Evolutionary conservation across 1,140 invertebrate species (phyloP), one percentile per base, ranked within the genome.

Genomic region (Cydia splendana): DNA sequence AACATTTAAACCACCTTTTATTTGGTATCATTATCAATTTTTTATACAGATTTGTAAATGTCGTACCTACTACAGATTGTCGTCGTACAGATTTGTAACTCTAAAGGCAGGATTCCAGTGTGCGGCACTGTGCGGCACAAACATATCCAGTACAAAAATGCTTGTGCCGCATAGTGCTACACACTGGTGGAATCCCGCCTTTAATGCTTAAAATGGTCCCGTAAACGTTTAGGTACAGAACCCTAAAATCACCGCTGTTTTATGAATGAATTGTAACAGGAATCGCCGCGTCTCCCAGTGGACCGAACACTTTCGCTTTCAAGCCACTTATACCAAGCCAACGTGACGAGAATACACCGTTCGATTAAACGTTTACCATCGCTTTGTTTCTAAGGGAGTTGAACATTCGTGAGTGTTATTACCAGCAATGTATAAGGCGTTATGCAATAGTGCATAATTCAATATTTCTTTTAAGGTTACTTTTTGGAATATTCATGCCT

Each of bases 211-310:
- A 38, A 38, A 38, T 38, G 34, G 34, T 6, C 6, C 6, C 34
- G 6, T 7, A 7, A 7, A 6, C 34, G 34, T 38, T 7, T 42
- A 9, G 53, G 13, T 18, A 62, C 20, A 24, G 20, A 62, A 62
- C 57, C 20, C 57, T 62, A 62, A 62, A 62, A 53, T 18, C 57
- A 62, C 18, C 57, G 18, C n/a, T 42, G 67, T 71, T 71, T 62
- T 71, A 71, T 71, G 67, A 71, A 71, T 71, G 38, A 71, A 71
- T 38, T 42, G 7, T 71, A 71, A 71, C 67, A 71, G 67, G 65
- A 71, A 45, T 42, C 45, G 34, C n/a, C 4, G 30, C 6, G 67
- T 18, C 67, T 71, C 67, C 67, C 67, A n/a, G 67, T 71, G 34
- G 67, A 71, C 67, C 30, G 2, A 42, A 71, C 12, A n/a, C 67